These are phyloP conservation scores for Rhipidura dahli DNA, from an alignment of 2,113 vertebrate species.

Conservation along the genomic window DNA sequence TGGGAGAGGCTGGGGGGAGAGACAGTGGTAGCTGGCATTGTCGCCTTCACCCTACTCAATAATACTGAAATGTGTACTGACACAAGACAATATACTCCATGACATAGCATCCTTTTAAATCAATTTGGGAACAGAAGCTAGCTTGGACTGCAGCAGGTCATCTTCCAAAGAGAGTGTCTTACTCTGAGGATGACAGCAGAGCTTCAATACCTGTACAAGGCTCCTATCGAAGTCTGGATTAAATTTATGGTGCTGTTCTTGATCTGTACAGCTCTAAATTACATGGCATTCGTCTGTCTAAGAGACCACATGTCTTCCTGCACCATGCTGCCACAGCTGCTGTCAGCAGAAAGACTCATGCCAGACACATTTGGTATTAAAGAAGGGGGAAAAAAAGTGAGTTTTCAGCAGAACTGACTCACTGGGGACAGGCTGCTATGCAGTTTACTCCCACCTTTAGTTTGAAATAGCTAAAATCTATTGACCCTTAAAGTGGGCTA, in stretches of 20 bases:
- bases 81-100: neutral
- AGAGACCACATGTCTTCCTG: neutral
- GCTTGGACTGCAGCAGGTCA: neutral
- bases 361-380: neutral
- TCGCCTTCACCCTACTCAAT: neutral
- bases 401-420: neutral
- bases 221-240: neutral
- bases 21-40: neutral
- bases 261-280: neutral
- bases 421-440: neutral
- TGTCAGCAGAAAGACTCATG: neutral
- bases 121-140: neutral
- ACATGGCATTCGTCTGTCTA: neutral
- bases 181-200: neutral
- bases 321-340: neutral
- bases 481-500: neutral
- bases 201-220: neutral
- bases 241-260: neutral
- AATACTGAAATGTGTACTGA: neutral
- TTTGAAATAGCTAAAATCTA: conserved; percentile 4
- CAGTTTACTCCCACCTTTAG: neutral
- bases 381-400: neutral
- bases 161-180: neutral
- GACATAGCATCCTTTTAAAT: neutral
- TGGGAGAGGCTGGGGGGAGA: neutral